These are phyloP conservation scores for Apodemia mormo DNA, from an alignment of 2,888 invertebrate species.

Conservation along the genomic window DNA sequence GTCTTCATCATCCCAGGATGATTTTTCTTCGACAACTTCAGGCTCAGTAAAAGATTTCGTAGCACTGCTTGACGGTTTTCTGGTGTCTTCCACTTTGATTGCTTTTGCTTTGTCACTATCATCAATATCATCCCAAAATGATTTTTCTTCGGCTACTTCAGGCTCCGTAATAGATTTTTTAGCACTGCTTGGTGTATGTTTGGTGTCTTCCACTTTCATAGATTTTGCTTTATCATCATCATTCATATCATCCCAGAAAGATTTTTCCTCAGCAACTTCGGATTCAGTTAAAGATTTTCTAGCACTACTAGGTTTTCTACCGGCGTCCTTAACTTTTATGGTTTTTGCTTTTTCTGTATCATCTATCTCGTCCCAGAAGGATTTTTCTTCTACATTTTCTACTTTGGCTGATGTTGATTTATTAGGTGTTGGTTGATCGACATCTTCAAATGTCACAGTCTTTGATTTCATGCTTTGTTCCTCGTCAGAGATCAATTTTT, in stretches of 20 bases:
- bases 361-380: conserved; percentile 47
- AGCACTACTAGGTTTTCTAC: conserved; percentile 35
- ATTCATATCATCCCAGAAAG: conserved; percentile 50
- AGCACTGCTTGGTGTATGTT: conserved; percentile 43
- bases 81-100: conserved; percentile 47
- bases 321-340: conserved; percentile 50
- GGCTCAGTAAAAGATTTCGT: conserved; percentile 53
- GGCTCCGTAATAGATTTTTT: conserved; percentile 53
- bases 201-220: conserved; percentile 48
- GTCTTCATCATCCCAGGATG: conserved; percentile 60
- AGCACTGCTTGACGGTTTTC: conserved; percentile 49
- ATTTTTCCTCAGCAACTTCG: conserved; percentile 55
- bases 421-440: conserved; percentile 40
- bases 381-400: conserved; percentile 49
- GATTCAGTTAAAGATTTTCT: conserved; percentile 39
- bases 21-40: conserved; percentile 54
- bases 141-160: conserved; percentile 54
- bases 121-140: conserved; percentile 60
- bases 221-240: conserved; percentile 49
- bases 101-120: conserved; percentile 47
- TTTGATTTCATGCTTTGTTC: conserved; percentile 46
- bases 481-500: conserved; percentile 44
- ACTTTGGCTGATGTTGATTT: conserved; percentile 49
- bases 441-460: conserved; percentile 50
- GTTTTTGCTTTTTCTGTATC: conserved; percentile 49